Base-by-base conservation (phyloP, 1,140 invertebrate species). In the Bilobella aurantiaca region DNA sequence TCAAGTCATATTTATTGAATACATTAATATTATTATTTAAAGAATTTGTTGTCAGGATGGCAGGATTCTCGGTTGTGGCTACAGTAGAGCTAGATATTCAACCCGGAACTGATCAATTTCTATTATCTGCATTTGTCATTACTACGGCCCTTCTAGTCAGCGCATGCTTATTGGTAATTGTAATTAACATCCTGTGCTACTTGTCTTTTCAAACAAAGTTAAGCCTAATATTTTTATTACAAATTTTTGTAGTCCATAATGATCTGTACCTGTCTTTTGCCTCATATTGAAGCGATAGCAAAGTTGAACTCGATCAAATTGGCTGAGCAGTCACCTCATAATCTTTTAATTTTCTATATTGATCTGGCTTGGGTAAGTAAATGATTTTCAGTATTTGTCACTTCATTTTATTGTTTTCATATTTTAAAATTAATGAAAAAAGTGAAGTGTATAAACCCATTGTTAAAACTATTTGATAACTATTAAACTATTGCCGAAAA, bases 71-170 rank as follows among this genome's bases (percentile, higher is more conserved):
- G 30, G 68, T 69, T n/a, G 68, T 69, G n/a, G 71, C 71, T 8
- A 73, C 71, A 25, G 71, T 73, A 1, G 71, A 73, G 31, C 53
- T 73, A 25, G 59, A 69, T 12, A 67, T 73, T 12, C 56, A 58
- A 25, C 31, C 63, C 12, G 32, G 31, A 53, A 37, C 47, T 1
- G 63, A 27, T 58, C 42, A 62, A 14, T 32, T 8, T 16, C 59
- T 73, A 2, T 58, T 73, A 2, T 58, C 63, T 1, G 53, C 66
- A 0, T 73, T 73, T 65, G 66, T 67, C 3, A 63, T 68, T 18
- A 63, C 66, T 3, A 73, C 71, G 1, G 68, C 71, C 1, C 58
- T 63, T 18, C 58, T 73, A 2, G 68, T 73, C 18, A 63, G 66
- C 16, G 59, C 68, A 1, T 65, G 65, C 21, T 69, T 70, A 65